Conservation (phyloP, 2,888 invertebrate genomes). For the Agrochola circellaris region DNA sequence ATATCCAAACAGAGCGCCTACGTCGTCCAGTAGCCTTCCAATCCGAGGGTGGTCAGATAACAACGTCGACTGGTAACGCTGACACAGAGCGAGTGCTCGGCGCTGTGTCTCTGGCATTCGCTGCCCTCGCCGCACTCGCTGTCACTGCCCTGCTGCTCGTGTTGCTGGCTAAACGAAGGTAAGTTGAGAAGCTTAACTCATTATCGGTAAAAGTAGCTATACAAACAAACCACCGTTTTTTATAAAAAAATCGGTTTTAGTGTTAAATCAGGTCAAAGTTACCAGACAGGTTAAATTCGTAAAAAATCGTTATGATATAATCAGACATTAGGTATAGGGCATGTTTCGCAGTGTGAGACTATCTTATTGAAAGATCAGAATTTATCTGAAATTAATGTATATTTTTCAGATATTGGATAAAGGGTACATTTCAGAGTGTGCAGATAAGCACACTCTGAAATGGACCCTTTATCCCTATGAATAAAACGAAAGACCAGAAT, state of each 20-base stretch:
- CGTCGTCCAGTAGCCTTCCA: conserved; percentile 86
- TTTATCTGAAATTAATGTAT: not conserved
- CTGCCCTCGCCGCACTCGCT: conserved; percentile 85
- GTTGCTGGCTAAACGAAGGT: conserved; percentile 81
- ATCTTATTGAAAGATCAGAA: not conserved
- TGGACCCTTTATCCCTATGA: too few species aligned
- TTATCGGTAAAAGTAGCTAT: not conserved
- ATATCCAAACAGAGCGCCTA: conserved; percentile 78
- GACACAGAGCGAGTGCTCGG: conserved; percentile 86
- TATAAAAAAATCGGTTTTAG: not conserved
- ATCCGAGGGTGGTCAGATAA: conserved; percentile 78
- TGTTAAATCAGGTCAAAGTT: not conserved
- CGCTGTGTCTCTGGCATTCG: conserved; percentile 86
- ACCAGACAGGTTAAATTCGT: not conserved
- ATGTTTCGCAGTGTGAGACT: not conserved
- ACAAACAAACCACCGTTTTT: not conserved
- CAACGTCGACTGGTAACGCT: conserved; percentile 70
- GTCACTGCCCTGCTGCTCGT: conserved; percentile 85
- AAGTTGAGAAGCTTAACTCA: not conserved
- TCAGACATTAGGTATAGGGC: not conserved
- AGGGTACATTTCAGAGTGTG: too few species aligned
- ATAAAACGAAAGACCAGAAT: too few species aligned
- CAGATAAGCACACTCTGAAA: too few species aligned
- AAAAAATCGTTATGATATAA: not conserved
- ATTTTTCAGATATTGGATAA: too few species aligned